These are phyloP conservation scores for Macrophya annulata DNA, from an alignment of 2,888 invertebrate genomes.

Conservation along the genomic window DNA sequence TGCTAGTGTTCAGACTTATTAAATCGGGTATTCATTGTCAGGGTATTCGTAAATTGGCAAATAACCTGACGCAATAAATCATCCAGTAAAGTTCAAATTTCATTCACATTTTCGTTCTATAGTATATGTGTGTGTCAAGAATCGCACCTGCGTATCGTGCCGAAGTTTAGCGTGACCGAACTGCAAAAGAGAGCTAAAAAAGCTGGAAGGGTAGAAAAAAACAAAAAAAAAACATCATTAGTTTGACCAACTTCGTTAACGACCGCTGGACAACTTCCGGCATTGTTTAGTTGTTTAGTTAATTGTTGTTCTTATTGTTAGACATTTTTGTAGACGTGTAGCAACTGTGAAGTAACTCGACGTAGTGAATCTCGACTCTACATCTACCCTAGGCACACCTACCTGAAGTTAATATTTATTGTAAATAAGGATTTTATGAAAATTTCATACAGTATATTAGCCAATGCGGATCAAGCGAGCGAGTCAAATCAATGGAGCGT, in stretches of 20 bases:
- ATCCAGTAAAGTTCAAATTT: conserved; percentile 13
- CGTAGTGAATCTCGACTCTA: neutral
- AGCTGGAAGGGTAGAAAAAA: neutral
- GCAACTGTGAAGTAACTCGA: neutral
- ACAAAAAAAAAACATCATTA: conserved; percentile 25
- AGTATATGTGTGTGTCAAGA: neutral
- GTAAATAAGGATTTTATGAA: conserved; percentile 33
- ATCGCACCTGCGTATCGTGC: neutral
- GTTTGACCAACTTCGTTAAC: conserved; percentile 48
- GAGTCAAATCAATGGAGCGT: conserved; percentile 49
- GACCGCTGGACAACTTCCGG: conserved; percentile 38
- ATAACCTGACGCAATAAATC: neutral
- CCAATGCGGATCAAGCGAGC: conserved; percentile 32
- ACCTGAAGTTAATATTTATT: conserved; percentile 14
- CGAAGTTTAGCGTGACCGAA: conserved; percentile 37
- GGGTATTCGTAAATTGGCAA: neutral
- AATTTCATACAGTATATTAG: conserved; percentile 43
- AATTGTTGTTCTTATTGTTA: conserved; percentile 35
- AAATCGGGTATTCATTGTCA: neutral
- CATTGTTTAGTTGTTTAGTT: conserved; percentile 31
- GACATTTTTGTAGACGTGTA: neutral
- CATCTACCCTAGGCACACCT: neutral
- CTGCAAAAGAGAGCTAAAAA: conserved; percentile 21
- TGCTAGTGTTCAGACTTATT: neutral
- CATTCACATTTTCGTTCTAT: conserved; percentile 22